Conservation (phyloP, 2,113 vertebrate genomes). For the Sapajus apella region DNA sequence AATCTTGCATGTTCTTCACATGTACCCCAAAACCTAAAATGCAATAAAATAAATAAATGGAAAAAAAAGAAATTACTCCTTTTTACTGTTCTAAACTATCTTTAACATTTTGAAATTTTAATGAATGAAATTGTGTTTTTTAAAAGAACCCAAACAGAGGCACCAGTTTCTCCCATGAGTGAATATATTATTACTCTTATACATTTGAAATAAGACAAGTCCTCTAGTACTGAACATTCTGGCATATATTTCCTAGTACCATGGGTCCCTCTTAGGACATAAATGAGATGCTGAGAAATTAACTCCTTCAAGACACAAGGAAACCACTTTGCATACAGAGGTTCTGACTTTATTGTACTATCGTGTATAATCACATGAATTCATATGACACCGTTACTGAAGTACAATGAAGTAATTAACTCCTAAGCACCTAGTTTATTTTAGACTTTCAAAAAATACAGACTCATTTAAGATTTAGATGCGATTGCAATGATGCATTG, state of each 20-base stretch:
- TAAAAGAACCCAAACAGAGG: not conserved
- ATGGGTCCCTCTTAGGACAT: not conserved
- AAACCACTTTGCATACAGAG: not conserved
- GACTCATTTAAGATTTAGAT: not conserved
- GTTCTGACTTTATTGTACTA: not conserved
- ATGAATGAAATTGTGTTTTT: slow-evolving; percentile 14
- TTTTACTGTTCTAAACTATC: not conserved
- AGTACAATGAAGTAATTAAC: slow-evolving; percentile 2
- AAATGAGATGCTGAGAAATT: not conserved
- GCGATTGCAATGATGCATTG: not conserved
- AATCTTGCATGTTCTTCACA: too few relatives aligned
- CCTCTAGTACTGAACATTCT: not conserved
- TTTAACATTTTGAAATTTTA: not conserved
- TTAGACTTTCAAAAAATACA: slow-evolving; percentile 26
- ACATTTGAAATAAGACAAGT: not conserved
- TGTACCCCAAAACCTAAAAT: too few relatives aligned
- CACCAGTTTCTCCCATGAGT: not conserved
- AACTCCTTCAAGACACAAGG: not conserved
- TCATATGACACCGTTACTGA: not conserved
- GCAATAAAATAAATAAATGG: too few relatives aligned
- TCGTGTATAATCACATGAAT: not conserved
- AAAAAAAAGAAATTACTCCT: not conserved
- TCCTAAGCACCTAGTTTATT: not conserved
- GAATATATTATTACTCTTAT: not conserved
- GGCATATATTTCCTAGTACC: not conserved